Evolutionary conservation across 2,888 invertebrate genomes (phyloP), one percentile per base, ranked within the genome.

Genomic region (Cataglyphis altisquamis): DNA sequence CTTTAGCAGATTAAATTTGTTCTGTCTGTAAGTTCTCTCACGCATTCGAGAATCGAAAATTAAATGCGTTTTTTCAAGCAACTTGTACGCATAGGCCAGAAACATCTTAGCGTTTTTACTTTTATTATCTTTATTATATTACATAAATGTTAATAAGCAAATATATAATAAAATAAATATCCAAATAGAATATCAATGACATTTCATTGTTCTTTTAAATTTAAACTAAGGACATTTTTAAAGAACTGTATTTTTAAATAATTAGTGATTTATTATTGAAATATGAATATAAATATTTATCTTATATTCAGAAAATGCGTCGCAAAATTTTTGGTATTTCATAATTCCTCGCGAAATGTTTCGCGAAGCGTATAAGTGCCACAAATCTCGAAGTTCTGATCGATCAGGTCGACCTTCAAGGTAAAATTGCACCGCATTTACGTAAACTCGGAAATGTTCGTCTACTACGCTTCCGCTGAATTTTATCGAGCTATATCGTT

Each of bases 351-450:
- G 36, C 10, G 25, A 18, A 72, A 39, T 36, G 6, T 0, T 39
- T 64, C 12, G n/a, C 48, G 36, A 64, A 36, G 48, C 48, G n/a
- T 55, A 41, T 39, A 77, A 68, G 29, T 52, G 41, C 39, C 25
- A 10, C 21, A 77, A 77, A 77, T 29, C 39, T 68, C 39, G 77
- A 68, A 36, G 39, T 29, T 41, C 55, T 41, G 52, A n/a, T 77
- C 77, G 72, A 77, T 77, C 39, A 55, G 72, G 68, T 68, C 29
- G 72, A 70, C 41, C 68, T 77, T 55, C 41, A 57, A 68, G 55
- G 39, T 70, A 70, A 68, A 77, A 68, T 68, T 68, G 66, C 66
- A 75, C 48, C 52, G 70, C 70, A 77, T 68, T 77, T 57, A 68
- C 55, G 70, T 57, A 77, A 67, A 77, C 55, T 77, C 41, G 55